Evolutionary conservation across 2,113 vertebrate species (phyloP).

Genomic region (Lonchura striata): DNA sequence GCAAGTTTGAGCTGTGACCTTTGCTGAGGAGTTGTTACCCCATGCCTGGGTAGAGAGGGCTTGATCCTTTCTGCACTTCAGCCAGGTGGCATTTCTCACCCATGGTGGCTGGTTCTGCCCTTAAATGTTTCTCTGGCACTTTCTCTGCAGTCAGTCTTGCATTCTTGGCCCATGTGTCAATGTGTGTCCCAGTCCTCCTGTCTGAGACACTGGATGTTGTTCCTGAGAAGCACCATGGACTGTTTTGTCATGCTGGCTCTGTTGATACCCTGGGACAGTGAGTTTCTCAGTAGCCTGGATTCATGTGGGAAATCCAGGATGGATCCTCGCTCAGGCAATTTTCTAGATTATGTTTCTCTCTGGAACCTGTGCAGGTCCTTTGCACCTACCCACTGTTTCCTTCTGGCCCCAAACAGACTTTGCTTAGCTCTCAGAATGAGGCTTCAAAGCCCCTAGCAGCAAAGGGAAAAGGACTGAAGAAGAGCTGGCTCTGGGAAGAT

Average conservation of each 20-base stretch:
- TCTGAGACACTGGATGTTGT: neutral
- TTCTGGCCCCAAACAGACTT: neutral
- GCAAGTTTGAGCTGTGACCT: neutral
- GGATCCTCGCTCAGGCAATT: neutral
- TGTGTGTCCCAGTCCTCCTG: neutral
- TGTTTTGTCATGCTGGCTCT: neutral
- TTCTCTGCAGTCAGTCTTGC: neutral
- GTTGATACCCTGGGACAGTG: neutral
- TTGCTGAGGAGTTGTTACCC: neutral
- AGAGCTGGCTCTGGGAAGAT: neutral
- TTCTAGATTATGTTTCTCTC: neutral
- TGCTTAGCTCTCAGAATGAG: accelerated
- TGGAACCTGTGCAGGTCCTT: too few relatives aligned
- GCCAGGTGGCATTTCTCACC: neutral
- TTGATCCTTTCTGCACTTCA: neutral
- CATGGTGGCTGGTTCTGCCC: neutral
- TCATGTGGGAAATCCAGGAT: neutral
- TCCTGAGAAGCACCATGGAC: neutral
- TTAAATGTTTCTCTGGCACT: accelerated
- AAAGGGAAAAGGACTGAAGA: neutral
- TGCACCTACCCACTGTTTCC: neutral
- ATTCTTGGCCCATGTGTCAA: accelerated
- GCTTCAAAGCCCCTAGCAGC: too few relatives aligned
- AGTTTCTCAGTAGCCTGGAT: neutral
- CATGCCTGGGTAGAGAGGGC: accelerated